These are phyloP conservation scores for Tenthredo amoena DNA, from an alignment of 2,888 invertebrate genomes.

Conservation along the genomic window DNA sequence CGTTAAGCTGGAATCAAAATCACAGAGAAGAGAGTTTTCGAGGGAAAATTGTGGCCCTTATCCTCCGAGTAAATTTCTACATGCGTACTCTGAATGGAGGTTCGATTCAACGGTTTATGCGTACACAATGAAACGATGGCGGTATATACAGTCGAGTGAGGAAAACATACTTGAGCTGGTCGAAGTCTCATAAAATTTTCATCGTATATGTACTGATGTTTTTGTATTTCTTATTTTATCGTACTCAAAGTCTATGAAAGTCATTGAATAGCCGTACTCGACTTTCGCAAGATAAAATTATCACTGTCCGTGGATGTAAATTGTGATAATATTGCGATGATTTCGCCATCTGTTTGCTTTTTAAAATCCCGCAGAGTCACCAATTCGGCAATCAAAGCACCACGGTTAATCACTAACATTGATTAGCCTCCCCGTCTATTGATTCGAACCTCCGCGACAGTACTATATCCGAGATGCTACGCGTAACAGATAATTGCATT, in stretches of 20 bases:
- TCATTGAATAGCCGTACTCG: neutral
- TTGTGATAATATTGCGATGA: neutral
- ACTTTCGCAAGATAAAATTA: neutral
- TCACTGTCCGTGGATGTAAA: neutral
- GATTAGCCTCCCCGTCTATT: constrained; percentile 13
- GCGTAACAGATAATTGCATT: neutral
- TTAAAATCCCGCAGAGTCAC: neutral
- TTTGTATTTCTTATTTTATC: neutral
- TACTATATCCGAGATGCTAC: neutral
- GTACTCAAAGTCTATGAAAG: neutral
- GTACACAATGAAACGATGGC: constrained; percentile 24
- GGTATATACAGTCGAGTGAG: neutral
- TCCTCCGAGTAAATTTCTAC: neutral
- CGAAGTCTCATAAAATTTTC: neutral
- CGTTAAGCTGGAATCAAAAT: constrained; percentile 22
- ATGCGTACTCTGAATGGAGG: neutral
- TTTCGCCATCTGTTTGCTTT: neutral
- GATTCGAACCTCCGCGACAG: neutral
- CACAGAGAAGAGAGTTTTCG: neutral
- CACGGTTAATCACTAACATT: constrained; percentile 33
- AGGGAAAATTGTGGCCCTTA: constrained; percentile 5
- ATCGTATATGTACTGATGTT: neutral
- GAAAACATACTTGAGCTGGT: neutral
- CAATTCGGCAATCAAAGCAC: neutral
- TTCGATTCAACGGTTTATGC: constrained; percentile 12